Evolutionary conservation across 2,797 vertebrate species (phyloP), one percentile per base, ranked within the genome.

Genomic region (Lindbergichthys nudifrons): DNA sequence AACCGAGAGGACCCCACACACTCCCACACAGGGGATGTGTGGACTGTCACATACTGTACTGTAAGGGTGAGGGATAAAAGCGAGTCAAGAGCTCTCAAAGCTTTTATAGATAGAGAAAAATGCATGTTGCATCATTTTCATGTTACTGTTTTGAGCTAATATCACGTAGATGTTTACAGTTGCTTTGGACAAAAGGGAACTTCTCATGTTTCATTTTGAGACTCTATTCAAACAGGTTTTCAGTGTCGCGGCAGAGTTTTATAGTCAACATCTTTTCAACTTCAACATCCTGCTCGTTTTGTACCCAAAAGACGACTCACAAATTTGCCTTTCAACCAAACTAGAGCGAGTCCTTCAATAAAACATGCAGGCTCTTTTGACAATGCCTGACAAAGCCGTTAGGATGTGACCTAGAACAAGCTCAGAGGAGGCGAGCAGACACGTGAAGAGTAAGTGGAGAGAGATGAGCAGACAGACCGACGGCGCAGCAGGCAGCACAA

Each of bases 401-500:
- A 66, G 61, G 69, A 73, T 66, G 71, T 80, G 84, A 90, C 83
- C 78, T 21, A 74, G 73, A 82, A 86, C 52, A 41, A 57, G 66
- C 73, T 69, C 36, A 8, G 57, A 45, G 54, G 45, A 75, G 70
- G 64, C 67, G 53, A 54, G 65, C 61, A 73, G 75, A 81, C 83
- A 85, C 70, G 62, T 83, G 72, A 81, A 73, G 79, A 73, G 47
- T 26, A 75, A 65, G 75, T 18, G 53, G 71, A 54, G 65, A 32
- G 73, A 75, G 79, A 64, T 73, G 78, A 87, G 66, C 79, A 71
- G 85, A 80, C 83, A 82, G 82, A 75, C 72, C 75, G 13, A 74
- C 53, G 41, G 80, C 89, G 81, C 91, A 90, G 90, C 85, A 89
- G 90, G 90, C 89, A 75, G 82, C 81, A 82, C 62, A 87, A 87